Conservation (phyloP, 2,888 invertebrate genomes). For the Eupithecia vulgata region DNA sequence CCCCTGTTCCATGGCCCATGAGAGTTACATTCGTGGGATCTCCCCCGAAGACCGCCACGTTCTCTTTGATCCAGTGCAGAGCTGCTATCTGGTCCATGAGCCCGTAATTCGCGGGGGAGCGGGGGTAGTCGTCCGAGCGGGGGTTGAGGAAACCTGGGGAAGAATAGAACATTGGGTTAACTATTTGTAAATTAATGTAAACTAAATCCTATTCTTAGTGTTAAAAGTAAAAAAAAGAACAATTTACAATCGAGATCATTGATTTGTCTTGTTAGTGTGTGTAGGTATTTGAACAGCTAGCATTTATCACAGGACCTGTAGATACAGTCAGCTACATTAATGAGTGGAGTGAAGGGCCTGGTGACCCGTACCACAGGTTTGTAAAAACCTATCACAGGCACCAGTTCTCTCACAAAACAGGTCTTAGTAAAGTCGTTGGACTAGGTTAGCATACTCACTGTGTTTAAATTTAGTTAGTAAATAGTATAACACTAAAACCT, state of each 20-base stretch:
- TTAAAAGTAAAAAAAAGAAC: too few species aligned
- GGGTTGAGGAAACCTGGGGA: slow-evolving; percentile 93
- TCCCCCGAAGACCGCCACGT: slow-evolving; percentile 97
- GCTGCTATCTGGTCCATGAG: slow-evolving; percentile 98
- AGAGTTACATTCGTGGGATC: slow-evolving; percentile 96
- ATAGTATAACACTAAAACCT: too few species aligned
- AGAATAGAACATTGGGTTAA: slow-evolving; percentile 5
- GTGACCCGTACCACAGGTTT: too few species aligned
- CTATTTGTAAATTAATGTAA: not conserved
- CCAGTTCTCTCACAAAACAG: too few species aligned
- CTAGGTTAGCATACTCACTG: too few species aligned
- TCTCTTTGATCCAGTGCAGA: slow-evolving; percentile 97
- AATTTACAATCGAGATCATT: not conserved
- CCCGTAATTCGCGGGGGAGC: slow-evolving; percentile 97
- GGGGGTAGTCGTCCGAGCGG: slow-evolving; percentile 92
- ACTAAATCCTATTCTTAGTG: not conserved
- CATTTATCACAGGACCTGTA: not conserved
- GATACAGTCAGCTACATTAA: too few species aligned
- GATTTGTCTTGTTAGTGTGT: not conserved
- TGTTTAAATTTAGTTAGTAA: too few species aligned
- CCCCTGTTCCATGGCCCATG: slow-evolving; percentile 97
- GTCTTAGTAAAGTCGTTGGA: too few species aligned
- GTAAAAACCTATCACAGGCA: too few species aligned
- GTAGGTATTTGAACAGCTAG: not conserved
- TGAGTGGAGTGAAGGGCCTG: too few species aligned